Conservation (phyloP, 2,113 vertebrate species). For the Chitala chitala region DNA sequence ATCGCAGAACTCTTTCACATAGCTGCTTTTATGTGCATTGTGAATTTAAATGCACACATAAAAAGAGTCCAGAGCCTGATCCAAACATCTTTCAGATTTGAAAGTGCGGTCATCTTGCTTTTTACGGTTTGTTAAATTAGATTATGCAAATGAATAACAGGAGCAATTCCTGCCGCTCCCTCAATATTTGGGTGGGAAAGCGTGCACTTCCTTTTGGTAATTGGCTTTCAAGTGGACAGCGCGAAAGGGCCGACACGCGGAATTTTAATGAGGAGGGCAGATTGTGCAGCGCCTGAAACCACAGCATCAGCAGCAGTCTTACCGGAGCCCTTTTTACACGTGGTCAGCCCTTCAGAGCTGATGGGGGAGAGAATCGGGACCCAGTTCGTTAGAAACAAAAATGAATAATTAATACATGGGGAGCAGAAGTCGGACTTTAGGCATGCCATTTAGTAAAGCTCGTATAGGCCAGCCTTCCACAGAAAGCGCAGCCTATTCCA, state of each 20-base stretch:
- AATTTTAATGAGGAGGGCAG: slow-evolving; percentile 46
- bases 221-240: slow-evolving; percentile 52
- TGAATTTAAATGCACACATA: too few relatives aligned
- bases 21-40: too few relatives aligned
- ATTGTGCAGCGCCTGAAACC: background rate
- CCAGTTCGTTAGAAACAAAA: background rate
- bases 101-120: slow-evolving; percentile 27
- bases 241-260: slow-evolving; percentile 42
- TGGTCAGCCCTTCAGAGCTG: too few relatives aligned
- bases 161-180: slow-evolving; percentile 30
- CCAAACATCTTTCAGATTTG: background rate
- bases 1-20: too few relatives aligned
- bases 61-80: background rate
- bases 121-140: slow-evolving; percentile 26
- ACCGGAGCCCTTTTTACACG: background rate
- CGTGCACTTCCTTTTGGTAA: slow-evolving; percentile 49
- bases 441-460: background rate
- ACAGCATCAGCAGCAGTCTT: too few relatives aligned
- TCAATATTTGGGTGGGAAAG: slow-evolving; percentile 45
- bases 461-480: background rate
- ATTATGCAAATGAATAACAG: slow-evolving; percentile 39
- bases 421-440: background rate
- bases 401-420: background rate
- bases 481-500: too few relatives aligned
- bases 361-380: too few relatives aligned